phyloP scores from a whole-genome alignment of 2,113 vertebrate genomes.

The Rallus limicola region DNA sequence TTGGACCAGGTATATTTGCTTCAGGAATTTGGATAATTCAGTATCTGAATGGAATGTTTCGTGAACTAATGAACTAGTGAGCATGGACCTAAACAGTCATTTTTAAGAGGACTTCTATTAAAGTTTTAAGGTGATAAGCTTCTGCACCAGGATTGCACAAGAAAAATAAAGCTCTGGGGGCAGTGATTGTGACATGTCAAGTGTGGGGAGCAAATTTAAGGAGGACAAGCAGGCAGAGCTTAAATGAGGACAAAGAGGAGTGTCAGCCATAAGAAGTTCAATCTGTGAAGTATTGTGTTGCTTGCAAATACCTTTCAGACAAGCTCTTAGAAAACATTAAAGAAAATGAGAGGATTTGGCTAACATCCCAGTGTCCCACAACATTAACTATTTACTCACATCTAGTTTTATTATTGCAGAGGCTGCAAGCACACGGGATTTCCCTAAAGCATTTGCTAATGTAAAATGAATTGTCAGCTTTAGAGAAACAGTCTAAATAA shows the following conservation, averaged over 20 bases:
- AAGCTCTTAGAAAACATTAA: constrained; percentile 65
- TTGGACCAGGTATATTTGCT: background rate
- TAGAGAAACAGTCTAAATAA: constrained; percentile 53
- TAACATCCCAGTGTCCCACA: constrained; percentile 57
- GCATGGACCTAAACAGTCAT: background rate
- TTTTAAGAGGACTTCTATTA: background rate
- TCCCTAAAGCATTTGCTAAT: constrained; percentile 62
- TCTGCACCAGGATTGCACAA: background rate
- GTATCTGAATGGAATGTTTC: background rate
- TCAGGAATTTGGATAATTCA: background rate
- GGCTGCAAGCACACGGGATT: constrained; percentile 34
- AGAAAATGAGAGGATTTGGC: constrained; percentile 64
- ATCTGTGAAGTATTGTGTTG: constrained; percentile 42
- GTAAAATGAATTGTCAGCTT: constrained; percentile 69
- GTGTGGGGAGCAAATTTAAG: background rate
- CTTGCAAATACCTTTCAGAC: constrained; percentile 55
- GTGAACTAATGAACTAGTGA: background rate
- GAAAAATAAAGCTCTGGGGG: background rate
- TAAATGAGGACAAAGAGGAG: constrained; percentile 6
- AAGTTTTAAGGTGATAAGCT: background rate
- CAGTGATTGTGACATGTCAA: background rate
- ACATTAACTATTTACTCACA: constrained; percentile 70
- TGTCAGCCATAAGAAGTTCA: constrained; percentile 7
- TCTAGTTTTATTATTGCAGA: constrained; percentile 52
- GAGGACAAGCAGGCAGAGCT: background rate